These are phyloP conservation scores for Coelopa frigida DNA, from an alignment of 1,140 invertebrate genomes.

Conservation along the genomic window DNA sequence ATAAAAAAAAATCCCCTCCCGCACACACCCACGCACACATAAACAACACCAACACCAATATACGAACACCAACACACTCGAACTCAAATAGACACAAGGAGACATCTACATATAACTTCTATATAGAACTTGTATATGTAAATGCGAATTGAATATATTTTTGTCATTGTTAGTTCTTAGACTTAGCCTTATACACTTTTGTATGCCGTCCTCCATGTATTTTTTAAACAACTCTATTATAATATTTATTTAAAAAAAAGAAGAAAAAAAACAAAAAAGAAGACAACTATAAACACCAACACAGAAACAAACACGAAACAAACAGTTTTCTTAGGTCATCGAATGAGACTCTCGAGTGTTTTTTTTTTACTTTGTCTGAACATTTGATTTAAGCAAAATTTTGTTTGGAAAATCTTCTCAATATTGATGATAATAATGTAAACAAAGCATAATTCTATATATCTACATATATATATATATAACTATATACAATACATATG, in stretches of 20 bases:
- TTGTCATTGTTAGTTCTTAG: slow-evolving; percentile 2
- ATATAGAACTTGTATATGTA: too few relatives aligned
- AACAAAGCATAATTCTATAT: too few relatives aligned
- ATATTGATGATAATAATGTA: not conserved
- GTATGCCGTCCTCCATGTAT: not conserved
- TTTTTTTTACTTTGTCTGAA: not conserved
- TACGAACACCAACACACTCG: too few relatives aligned
- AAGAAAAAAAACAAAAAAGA: too few relatives aligned
- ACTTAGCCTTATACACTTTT: slow-evolving; percentile 2
- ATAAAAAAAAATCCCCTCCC: too few relatives aligned
- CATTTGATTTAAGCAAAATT: not conserved
- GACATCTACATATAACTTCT: not conserved
- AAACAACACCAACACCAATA: too few relatives aligned
- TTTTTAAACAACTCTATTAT: slow-evolving; percentile 9
- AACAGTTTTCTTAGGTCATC: too few relatives aligned
- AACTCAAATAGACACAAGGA: slow-evolving; percentile 3
- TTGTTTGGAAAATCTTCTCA: not conserved
- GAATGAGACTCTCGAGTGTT: not conserved
- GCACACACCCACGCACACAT: too few relatives aligned
- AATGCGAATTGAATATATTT: too few relatives aligned
- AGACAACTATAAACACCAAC: too few relatives aligned
- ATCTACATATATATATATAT: too few relatives aligned
- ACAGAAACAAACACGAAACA: too few relatives aligned
- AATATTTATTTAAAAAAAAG: not conserved
- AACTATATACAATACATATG: not conserved